Evolutionary conservation across 2,888 invertebrate species (phyloP).

Genomic region (Nasonovia ribisnigri): DNA sequence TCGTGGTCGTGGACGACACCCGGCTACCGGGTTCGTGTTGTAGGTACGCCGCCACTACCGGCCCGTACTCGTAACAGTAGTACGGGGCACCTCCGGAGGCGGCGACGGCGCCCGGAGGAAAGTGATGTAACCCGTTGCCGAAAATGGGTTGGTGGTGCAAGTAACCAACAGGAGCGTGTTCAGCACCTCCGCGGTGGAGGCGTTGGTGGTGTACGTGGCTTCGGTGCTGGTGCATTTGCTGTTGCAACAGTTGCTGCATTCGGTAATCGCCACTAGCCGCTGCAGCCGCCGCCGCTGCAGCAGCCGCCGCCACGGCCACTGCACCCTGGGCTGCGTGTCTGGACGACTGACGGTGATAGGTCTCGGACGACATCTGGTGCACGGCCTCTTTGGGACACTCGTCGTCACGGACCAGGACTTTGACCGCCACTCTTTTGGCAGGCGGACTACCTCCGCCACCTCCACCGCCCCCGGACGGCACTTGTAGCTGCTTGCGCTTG

Average conservation of each 20-base stretch:
- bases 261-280: slow-evolving; percentile 21
- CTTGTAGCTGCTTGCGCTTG: slow-evolving; percentile 93
- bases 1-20: slow-evolving; percentile 57
- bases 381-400: slow-evolving; percentile 71
- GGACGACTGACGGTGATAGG: neutral
- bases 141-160: neutral
- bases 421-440: slow-evolving; percentile 86
- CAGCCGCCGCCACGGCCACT: neutral
- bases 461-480: slow-evolving; percentile 77
- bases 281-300: neutral
- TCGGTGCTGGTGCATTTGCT: slow-evolving; percentile 34
- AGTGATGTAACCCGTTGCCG: slow-evolving; percentile 30
- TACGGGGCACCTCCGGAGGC: slow-evolving; percentile 60
- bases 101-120: slow-evolving; percentile 33
- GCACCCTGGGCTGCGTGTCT: neutral
- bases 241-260: neutral
- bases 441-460: slow-evolving; percentile 73
- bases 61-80: slow-evolving; percentile 66
- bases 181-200: neutral
- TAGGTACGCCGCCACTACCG: slow-evolving; percentile 66
- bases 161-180: neutral
- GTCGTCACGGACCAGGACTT: slow-evolving; percentile 89
- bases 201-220: neutral
- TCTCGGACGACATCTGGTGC: slow-evolving; percentile 29
- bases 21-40: slow-evolving; percentile 51